Evolutionary conservation across 1,140 invertebrate genomes (phyloP), one percentile per base, ranked within the genome.

Genomic region (Drosophila nannoptera): DNA sequence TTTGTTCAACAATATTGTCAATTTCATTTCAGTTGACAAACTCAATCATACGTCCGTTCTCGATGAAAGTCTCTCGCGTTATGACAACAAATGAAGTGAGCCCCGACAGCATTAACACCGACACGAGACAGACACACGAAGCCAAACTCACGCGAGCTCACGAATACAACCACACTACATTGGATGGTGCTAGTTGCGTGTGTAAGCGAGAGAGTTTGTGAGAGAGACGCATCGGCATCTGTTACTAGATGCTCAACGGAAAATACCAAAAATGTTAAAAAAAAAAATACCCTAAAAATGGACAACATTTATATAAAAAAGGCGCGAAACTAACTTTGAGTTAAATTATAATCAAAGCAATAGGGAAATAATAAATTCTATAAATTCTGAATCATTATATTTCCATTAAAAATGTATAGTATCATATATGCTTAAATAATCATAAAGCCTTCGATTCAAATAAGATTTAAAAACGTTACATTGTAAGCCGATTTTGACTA

Each of bases 21-120:
- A 45, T 35, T 55, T 38, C 35, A 46, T 36, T 33, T 6, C 6
- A 6, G 36, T 35, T 38, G 64, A 22, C 22, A 22, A 22, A 22
- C 56, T 40, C 35, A 50, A 59, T 43, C 8, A 53, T 33, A 70
- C 73, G 52, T 75, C 60, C 73, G 60, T 56, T 65, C 58, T 46
- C 48, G 55, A 64, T 32, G 54, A 72, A 68, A 68, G 67, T 69
- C 48, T 69, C 67, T 65, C 67, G 67, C 67, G 67, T 50, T 53
- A 65, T 69, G 67, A 69, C 67, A 69, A 69, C 67, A 69, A 69
- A 69, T 53, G 67, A 58, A 49, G 53, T n/a, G 16, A 50, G 11
- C 36, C 35, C 35, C 61, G 29, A 65, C 42, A 52, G 31, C 64
- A 65, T 52, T 52, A 69, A 69, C 53, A 61, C 49, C 35, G 63